These are phyloP conservation scores for Perca schrenkii DNA, from an alignment of 2,113 vertebrate genomes.

Conservation along the genomic window DNA sequence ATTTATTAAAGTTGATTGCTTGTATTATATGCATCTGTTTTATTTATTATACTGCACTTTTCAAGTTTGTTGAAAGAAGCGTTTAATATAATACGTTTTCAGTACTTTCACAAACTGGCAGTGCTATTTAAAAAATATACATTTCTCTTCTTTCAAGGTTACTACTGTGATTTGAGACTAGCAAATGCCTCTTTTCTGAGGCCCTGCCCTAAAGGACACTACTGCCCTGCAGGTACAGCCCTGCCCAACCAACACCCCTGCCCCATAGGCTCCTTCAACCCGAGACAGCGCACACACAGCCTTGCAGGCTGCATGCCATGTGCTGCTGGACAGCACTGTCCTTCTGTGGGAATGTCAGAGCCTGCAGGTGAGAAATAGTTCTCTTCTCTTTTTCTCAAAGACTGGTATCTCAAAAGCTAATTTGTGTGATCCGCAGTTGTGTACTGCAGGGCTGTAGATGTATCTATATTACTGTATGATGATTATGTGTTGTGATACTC, in stretches of 20 bases:
- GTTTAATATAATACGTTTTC: neutral
- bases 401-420: neutral
- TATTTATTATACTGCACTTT: slow-evolving; percentile 16
- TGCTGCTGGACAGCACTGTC: slow-evolving; percentile 90
- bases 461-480: neutral
- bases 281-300: slow-evolving; percentile 71
- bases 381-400: neutral
- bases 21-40: neutral
- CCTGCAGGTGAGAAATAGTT: slow-evolving; percentile 86
- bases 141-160: slow-evolving; percentile 81
- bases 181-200: slow-evolving; percentile 81
- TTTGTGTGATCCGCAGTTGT: neutral
- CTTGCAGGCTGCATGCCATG: slow-evolving; percentile 84
- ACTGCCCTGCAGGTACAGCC: slow-evolving; percentile 88
- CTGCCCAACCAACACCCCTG: slow-evolving; percentile 86
- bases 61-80: neutral
- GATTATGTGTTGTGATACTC: slow-evolving; percentile 18
- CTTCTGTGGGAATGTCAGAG: slow-evolving; percentile 81
- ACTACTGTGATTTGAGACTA: slow-evolving; percentile 87
- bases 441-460: neutral
- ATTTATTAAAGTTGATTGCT: slow-evolving; percentile 8
- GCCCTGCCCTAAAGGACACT: slow-evolving; percentile 90
- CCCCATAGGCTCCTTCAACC: slow-evolving; percentile 88
- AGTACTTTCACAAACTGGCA: neutral
- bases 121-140: neutral